phyloP scores from a whole-genome alignment of 2,113 vertebrate genomes.

The Phyllostomus discolor region DNA sequence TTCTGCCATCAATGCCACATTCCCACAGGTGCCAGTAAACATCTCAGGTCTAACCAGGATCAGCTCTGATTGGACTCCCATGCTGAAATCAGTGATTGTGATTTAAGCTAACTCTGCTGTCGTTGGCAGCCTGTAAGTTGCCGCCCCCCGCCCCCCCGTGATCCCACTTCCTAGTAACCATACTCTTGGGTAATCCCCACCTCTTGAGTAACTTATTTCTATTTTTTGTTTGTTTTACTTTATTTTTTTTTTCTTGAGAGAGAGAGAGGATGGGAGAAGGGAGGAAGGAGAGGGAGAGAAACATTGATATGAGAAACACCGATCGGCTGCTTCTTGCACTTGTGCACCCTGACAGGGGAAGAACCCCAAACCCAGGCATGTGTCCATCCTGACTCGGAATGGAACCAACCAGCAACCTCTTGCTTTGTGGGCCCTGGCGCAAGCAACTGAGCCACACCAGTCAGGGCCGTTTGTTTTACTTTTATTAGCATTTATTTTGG shows the following conservation, averaged over 20 bases:
- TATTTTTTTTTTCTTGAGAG: background rate
- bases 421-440: background rate
- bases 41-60: background rate
- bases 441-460: background rate
- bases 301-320: too few species aligned
- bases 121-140: background rate
- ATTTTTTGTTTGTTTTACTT: background rate
- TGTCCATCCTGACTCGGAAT: too few species aligned
- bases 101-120: background rate
- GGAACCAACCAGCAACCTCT: background rate
- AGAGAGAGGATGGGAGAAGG: too few species aligned
- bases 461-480: too few species aligned
- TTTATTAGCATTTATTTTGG: background rate
- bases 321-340: too few species aligned
- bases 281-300: too few species aligned
- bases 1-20: background rate
- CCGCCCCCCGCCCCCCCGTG: background rate
- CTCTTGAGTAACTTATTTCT: background rate
- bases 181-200: background rate
- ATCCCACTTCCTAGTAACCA: background rate
- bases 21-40: background rate
- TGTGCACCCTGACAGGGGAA: too few species aligned
- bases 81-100: background rate
- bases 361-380: too few species aligned
- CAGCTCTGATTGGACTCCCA: background rate